phyloP scores from a whole-genome alignment of 2,888 invertebrate genomes.

The Phlogophora meticulosa region DNA sequence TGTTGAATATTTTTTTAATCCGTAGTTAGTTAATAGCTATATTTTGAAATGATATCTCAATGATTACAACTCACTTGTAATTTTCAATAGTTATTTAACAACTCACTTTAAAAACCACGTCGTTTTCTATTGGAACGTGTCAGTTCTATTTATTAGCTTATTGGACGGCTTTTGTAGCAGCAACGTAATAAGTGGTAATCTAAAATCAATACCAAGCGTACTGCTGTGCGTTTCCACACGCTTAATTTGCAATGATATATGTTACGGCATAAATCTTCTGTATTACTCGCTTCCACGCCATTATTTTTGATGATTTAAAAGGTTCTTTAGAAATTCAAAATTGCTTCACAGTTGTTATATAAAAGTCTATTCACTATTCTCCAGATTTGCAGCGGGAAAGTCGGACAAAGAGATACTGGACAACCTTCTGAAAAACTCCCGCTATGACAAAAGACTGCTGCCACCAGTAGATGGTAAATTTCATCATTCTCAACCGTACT shows the following conservation, averaged over 20 bases:
- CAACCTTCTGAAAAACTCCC: constrained; percentile 96
- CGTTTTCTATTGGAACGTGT: constrained; percentile 54
- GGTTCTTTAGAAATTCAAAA: constrained; percentile 55
- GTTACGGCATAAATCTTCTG: constrained; percentile 70
- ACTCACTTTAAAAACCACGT: constrained; percentile 20
- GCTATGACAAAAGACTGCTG: constrained; percentile 98
- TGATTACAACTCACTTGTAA: constrained; percentile 1
- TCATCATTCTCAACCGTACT: constrained; percentile 36
- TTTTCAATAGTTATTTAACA: constrained; percentile 17
- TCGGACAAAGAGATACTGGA: constrained; percentile 98
- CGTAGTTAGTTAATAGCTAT: constrained; percentile 30
- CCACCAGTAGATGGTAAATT: constrained; percentile 96
- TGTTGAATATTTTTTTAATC: constrained; percentile 19
- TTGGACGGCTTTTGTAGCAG: constrained; percentile 68
- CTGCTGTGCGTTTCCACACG: constrained; percentile 70
- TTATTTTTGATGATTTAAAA: constrained; percentile 60
- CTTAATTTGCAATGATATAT: constrained; percentile 76
- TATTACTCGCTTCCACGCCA: constrained; percentile 52
- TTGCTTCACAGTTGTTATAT: constrained; percentile 46
- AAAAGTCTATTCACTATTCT: constrained; percentile 72
- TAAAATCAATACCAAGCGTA: constrained; percentile 79
- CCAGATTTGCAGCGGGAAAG: constrained; percentile 97
- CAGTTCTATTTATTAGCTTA: constrained; percentile 66
- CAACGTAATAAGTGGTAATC: constrained; percentile 78
- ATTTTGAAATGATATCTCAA: constrained; percentile 30